phyloP scores from a whole-genome alignment of 2,888 invertebrate genomes.

The Diaphora mendica region DNA sequence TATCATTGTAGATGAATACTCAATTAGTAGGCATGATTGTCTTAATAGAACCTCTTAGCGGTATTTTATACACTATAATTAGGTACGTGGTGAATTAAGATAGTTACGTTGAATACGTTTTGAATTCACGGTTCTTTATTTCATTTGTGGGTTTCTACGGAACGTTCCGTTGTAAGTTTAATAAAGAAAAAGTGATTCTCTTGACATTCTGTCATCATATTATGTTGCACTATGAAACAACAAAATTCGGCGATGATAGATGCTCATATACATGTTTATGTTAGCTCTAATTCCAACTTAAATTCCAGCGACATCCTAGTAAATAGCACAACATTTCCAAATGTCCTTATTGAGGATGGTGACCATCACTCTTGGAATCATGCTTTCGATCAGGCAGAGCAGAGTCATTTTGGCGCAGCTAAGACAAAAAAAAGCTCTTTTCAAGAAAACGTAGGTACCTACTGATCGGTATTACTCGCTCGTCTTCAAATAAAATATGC shows the following conservation, averaged over 20 bases:
- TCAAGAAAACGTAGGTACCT: too few relatives aligned
- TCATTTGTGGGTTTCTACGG: neutral
- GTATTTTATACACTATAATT: neutral
- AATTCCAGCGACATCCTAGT: neutral
- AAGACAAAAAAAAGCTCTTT: too few relatives aligned
- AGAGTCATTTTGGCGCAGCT: too few relatives aligned
- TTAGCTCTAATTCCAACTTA: too few relatives aligned
- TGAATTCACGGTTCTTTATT: too few relatives aligned
- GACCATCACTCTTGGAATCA: too few relatives aligned
- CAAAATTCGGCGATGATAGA: too few relatives aligned
- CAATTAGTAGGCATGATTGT: neutral
- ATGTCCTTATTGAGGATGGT: neutral
- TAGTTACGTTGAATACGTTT: neutral
- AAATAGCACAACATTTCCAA: neutral
- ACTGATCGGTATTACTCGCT: neutral
- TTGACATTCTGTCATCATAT: neutral
- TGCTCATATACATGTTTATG: neutral
- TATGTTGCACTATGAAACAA: too few relatives aligned
- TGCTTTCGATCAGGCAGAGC: too few relatives aligned
- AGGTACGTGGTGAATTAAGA: neutral
- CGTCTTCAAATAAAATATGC: neutral
- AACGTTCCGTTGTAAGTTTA: neutral
- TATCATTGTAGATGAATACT: conserved; percentile 43
- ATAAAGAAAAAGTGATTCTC: neutral
- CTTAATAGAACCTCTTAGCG: neutral